Percentiles rank a stretch among this genome's conserved stretches.
These are phyloP conservation scores for Drosophila meridionalis DNA, from an alignment of 2,888 invertebrate species.

Conservation along the genomic window DNA sequence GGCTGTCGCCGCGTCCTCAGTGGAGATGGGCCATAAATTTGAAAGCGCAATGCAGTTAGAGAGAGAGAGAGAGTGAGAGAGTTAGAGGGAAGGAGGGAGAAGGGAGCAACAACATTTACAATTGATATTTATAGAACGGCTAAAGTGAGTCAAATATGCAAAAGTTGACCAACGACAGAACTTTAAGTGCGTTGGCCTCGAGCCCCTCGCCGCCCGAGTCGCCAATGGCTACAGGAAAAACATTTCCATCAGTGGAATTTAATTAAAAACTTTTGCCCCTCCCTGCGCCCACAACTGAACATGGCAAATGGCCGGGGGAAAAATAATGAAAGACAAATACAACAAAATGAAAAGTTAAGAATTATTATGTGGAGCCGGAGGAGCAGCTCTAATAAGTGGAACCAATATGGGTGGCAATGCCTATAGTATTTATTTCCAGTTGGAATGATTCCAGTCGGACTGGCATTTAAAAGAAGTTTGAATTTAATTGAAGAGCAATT, in stretches of 20 bases:
- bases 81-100: neutral
- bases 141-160: conserved; percentile 24
- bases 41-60: conserved; percentile 4
- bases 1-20: conserved; percentile 5
- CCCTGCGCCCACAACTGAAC: conserved; percentile 10
- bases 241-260: conserved; percentile 58
- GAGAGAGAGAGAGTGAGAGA: neutral
- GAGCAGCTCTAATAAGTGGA: neutral
- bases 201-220: neutral
- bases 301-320: conserved; percentile 16
- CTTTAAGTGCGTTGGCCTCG: neutral
- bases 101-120: neutral
- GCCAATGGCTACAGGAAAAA: conserved; percentile 35
- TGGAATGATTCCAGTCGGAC: neutral
- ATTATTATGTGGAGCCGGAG: neutral
- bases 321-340: neutral
- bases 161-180: conserved; percentile 20
- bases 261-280: conserved; percentile 59
- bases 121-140: neutral
- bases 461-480: too few species aligned
- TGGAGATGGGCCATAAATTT: conserved; percentile 18
- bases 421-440: neutral
- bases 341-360: neutral
- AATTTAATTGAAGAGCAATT: too few species aligned
- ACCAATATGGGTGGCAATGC: neutral